phyloP scores from a whole-genome alignment of 1,140 invertebrate species.

The Pectinophora gossypiella region DNA sequence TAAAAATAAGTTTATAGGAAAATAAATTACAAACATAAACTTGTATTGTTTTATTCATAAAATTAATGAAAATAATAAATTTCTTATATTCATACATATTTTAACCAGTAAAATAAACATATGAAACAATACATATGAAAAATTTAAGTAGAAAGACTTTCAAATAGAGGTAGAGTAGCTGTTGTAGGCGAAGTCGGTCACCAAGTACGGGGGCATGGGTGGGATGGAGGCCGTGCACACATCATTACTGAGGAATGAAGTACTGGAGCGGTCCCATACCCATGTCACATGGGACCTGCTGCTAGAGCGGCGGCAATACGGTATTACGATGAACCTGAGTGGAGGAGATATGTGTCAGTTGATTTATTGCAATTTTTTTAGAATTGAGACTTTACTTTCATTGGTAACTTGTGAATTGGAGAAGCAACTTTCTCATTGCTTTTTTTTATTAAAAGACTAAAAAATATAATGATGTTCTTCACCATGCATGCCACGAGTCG shows the following conservation, averaged over 20 bases:
- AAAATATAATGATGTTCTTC: no score
- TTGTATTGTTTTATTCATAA: neutral
- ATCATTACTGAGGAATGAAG: neutral
- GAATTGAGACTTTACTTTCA: no score
- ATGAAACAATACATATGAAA: neutral
- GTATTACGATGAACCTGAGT: neutral
- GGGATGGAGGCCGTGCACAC: neutral
- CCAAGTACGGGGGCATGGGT: neutral
- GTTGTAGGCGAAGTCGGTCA: neutral
- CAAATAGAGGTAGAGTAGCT: neutral
- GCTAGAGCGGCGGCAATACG: neutral
- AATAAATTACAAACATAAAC: no score
- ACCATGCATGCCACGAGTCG: neutral
- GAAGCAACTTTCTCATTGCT: no score
- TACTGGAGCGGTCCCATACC: neutral
- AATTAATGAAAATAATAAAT: neutral
- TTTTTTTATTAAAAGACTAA: no score
- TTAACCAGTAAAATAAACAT: neutral
- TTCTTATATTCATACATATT: neutral
- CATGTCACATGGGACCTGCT: neutral
- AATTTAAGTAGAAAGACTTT: no score
- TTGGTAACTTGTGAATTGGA: no score
- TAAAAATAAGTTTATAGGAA: neutral
- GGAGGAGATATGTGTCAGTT: neutral
- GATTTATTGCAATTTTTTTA: no score